Evolutionary conservation across 1,140 invertebrate genomes (phyloP), one percentile per base, ranked within the genome.

Genomic region (Drosophila quadrilineata): DNA sequence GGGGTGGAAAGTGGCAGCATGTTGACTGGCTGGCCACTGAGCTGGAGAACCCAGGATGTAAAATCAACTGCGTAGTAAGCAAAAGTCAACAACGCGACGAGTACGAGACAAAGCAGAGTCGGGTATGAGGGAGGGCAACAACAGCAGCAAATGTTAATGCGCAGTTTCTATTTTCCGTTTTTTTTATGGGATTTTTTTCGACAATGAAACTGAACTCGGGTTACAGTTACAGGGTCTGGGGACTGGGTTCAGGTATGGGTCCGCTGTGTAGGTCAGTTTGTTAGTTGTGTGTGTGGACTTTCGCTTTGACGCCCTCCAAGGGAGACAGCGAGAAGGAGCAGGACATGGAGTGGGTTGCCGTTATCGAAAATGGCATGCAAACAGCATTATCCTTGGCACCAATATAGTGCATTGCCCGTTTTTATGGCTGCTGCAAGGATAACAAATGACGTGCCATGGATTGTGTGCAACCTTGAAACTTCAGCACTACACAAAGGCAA

Each of bases 61-160:
- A 71, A 84, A 85, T 74, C 77, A 85, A 85, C 79, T 85, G 79
- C 79, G 79, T 85, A 85, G 79, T 85, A 71, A 65, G 40, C 79
- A 79, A 85, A 75, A 85, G 66, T 85, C 79, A 79, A 63, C 68
- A 67, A 33, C 52, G 62, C 45, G 64, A 53, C 64, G 35, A 46
- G 54, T 36, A 26, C 46, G 56, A 59, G 56, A 59, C 63, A 67
- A 59, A 33, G 60, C 36, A 19, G 31, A 49, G 35, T 40, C 9
- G 19, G 24, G 24, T 24, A 16, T 5, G 6, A 48, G 50, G 22
- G 64, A 3, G 40, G 6, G 21, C 40, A 26, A 22, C 40, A 26
- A 12, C 40, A 43, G 22, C 40, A 43, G 12, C 2, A 17, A 80
- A 72, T 59, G 50, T 21, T 72, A 82, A 69, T 82, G 77, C 71